Evolutionary conservation across 2,797 vertebrate species (phyloP), one percentile per base, ranked within the genome.

Genomic region (Etheostoma perlongum): DNA sequence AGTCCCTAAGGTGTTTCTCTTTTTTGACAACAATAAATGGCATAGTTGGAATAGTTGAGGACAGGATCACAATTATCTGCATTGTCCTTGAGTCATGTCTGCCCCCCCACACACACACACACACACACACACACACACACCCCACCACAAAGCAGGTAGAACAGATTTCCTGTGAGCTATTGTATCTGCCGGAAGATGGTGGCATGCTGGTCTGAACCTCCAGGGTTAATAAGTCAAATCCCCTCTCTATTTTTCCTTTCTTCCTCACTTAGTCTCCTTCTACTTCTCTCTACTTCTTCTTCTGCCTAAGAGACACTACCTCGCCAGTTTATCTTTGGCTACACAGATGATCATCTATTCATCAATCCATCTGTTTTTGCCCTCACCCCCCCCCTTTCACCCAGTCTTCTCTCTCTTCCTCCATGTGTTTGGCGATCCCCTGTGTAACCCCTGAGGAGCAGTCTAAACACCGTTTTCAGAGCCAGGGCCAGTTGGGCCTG

Each of bases 31-130:
- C 90, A 93, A 94, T 93, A 86, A 92, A 92, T 93, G 82, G 61
- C 93, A 95, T 95, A 88, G 87, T 91, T 95, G 83, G 91, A 94
- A 95, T 95, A 93, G 82, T 93, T 95, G 69, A 52, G 74, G 83
- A 86, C 83, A 75, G 83, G 85, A 85, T 85, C 87, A 88, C 88
- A 79, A 86, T 84, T 91, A 90, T 94, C 87, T 80, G 47, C 87
- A 63, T 83, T 86, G 88, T 94, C 86, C 88, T 93, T 91, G 88
- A 90, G 85, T 89, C 84, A 85, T 89, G 85, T 92, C 87, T 90
- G 67, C 61, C 76, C 64, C 23, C 40, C 61, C 78, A 68, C 63
- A 54, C 54, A 25, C 72, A 40, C 36, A 66, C 62, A 46, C 66
- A 60, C 40, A 64, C 78, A 69, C 64, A 52, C 72, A 64, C 60